These are phyloP conservation scores for Sycophila sp. DNA, from an alignment of 1,140 invertebrate species.

Conservation along the genomic window DNA sequence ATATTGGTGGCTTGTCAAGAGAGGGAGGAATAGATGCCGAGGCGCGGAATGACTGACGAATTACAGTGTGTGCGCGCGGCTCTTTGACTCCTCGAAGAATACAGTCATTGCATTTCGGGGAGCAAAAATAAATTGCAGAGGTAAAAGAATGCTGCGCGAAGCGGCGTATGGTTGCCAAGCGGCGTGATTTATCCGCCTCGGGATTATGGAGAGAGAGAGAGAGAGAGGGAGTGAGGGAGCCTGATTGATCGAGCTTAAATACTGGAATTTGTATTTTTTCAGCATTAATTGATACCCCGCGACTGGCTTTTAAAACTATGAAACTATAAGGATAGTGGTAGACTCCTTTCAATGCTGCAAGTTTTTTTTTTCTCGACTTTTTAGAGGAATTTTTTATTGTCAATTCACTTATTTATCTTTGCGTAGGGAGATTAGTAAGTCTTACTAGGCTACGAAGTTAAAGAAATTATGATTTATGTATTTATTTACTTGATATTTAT, in stretches of 20 bases:
- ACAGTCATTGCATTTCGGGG: slow-evolving; percentile 8
- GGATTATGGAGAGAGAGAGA: background rate
- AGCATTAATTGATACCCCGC: background rate
- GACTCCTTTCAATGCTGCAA: no score
- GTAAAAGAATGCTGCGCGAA: background rate
- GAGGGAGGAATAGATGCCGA: background rate
- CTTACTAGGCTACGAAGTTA: no score
- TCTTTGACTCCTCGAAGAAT: no score
- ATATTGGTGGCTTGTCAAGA: slow-evolving; percentile 39
- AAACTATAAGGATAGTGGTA: no score
- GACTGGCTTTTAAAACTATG: no score
- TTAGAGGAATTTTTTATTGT: no score
- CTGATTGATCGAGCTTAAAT: background rate
- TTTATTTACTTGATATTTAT: no score
- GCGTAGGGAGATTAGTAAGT: no score
- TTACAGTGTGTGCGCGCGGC: background rate
- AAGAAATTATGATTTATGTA: no score
- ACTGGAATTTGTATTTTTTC: background rate
- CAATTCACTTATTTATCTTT: no score
- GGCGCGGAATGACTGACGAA: slow-evolving; percentile 6
- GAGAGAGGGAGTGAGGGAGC: background rate
- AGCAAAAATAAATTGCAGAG: slow-evolving; percentile 14
- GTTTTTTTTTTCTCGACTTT: no score
- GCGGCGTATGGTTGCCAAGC: background rate
- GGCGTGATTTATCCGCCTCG: slow-evolving; percentile 10